phyloP scores from a whole-genome alignment of 2,797 vertebrate species.

The Sebastes cheni region DNA sequence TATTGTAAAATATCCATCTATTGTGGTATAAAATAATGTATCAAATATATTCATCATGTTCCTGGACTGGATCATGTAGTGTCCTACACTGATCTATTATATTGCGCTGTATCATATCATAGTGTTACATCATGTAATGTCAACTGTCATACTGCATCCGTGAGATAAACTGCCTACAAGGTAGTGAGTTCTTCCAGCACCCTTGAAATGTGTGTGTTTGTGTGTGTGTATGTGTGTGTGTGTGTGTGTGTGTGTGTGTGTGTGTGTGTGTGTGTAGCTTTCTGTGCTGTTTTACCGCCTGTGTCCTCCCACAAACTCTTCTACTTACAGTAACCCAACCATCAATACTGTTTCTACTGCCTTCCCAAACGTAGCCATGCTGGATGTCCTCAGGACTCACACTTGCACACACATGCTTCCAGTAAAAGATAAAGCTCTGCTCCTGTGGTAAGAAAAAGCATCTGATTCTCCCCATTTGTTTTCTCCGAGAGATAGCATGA shows the following conservation, averaged over 20 bases:
- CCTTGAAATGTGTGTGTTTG: slow-evolving; percentile 18
- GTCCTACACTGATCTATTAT: background rate
- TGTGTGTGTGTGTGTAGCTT: background rate
- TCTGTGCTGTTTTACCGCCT: slow-evolving; percentile 7
- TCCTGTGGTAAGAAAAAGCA: slow-evolving; percentile 26
- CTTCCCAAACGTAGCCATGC: slow-evolving; percentile 19
- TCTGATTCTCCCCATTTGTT: slow-evolving; percentile 38
- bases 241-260: background rate
- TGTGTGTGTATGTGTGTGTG: background rate
- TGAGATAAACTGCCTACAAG: slow-evolving; percentile 32
- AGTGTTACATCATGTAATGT: slow-evolving; percentile 24
- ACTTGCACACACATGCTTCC: slow-evolving; percentile 1
- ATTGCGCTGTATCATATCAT: background rate
- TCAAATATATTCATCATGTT: background rate
- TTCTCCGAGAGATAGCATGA: slow-evolving; percentile 23
- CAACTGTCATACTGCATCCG: slow-evolving; percentile 6
- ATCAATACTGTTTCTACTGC: slow-evolving; percentile 18
- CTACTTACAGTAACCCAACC: slow-evolving; percentile 28
- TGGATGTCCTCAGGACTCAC: slow-evolving; percentile 11
- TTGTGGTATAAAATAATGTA: background rate
- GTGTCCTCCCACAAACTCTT: slow-evolving; percentile 28
- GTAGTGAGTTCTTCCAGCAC: slow-evolving; percentile 7
- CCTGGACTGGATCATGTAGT: background rate
- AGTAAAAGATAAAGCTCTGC: slow-evolving; percentile 45
- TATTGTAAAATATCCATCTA: background rate